These are phyloP conservation scores for Carcharodon carcharias DNA, from an alignment of 2,797 vertebrate genomes.

Conservation along the genomic window DNA sequence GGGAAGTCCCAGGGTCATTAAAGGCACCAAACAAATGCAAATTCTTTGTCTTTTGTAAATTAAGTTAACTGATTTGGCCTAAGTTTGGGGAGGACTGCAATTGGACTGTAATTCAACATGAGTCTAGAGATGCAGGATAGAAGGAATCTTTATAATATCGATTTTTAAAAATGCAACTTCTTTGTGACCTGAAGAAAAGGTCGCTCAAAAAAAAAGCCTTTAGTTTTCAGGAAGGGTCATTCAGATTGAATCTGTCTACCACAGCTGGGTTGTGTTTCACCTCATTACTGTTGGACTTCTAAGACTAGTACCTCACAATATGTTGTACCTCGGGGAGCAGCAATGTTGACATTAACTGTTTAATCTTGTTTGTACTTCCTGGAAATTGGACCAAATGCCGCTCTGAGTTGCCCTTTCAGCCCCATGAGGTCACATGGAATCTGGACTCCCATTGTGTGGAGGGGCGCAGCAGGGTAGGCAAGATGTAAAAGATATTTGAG, in stretches of 20 bases:
- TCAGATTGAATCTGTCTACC: not conserved
- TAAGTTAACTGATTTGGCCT: not conserved
- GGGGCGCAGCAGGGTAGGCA: not conserved
- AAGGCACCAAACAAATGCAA: not conserved
- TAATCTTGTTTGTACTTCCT: slow-evolving; percentile 16
- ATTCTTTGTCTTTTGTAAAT: not conserved
- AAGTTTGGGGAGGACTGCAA: not conserved
- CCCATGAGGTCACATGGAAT: not conserved
- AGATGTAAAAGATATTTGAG: slow-evolving; percentile 11
- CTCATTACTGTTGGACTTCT: slow-evolving; percentile 21
- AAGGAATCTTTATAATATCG: not conserved
- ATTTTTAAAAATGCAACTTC: not conserved
- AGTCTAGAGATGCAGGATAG: too few species aligned
- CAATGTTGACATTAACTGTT: slow-evolving; percentile 30
- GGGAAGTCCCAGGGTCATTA: not conserved
- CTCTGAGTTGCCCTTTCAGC: not conserved
- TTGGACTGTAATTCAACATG: not conserved
- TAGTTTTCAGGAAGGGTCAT: not conserved
- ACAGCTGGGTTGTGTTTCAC: slow-evolving; percentile 25
- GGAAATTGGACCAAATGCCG: not conserved
- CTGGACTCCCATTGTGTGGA: not conserved
- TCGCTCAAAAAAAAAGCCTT: not conserved
- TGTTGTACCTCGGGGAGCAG: slow-evolving; percentile 2
- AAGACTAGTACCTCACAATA: not conserved
- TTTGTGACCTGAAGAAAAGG: not conserved